Evolutionary conservation across 2,113 vertebrate species (phyloP).

Genomic region (Nannobrachium achirus): DNA sequence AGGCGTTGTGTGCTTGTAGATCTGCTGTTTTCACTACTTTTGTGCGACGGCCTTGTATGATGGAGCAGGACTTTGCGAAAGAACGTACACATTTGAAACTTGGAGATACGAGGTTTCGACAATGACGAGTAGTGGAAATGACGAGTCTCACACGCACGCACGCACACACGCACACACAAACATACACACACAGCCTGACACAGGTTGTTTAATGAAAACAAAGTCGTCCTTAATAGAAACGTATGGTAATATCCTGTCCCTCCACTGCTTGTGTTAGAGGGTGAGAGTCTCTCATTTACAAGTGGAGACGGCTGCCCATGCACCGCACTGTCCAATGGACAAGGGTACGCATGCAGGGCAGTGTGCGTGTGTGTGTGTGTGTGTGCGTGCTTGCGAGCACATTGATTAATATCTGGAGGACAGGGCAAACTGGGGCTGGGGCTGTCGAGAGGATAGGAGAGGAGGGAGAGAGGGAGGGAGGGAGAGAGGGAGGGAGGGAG

Average conservation of each 20-base stretch:
- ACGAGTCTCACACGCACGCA: background rate
- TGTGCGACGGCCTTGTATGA: too few species aligned
- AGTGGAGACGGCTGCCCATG: constrained; percentile 65
- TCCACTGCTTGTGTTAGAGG: constrained; percentile 50
- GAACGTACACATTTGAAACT: too few species aligned
- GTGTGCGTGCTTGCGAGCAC: constrained; percentile 37
- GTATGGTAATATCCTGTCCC: constrained; percentile 65
- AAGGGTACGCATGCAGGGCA: constrained; percentile 52
- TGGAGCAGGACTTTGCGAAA: too few species aligned
- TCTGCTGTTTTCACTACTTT: too few species aligned
- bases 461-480: constrained; percentile 31
- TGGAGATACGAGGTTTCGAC: too few species aligned
- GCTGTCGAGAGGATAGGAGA: constrained; percentile 43
- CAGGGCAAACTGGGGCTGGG: constrained; percentile 68
- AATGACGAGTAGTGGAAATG: too few species aligned
- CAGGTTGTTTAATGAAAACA: constrained; percentile 44
- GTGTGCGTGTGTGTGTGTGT: constrained; percentile 14
- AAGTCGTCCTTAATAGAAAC: constrained; percentile 55
- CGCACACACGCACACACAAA: constrained; percentile 22
- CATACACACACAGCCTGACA: constrained; percentile 15
- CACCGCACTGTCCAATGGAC: constrained; percentile 61
- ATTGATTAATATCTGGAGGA: constrained; percentile 79
- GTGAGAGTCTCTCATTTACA: constrained; percentile 71
- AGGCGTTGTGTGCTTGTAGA: too few species aligned
- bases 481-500: background rate